Percentiles rank a stretch among this genome's conserved stretches.
These are phyloP conservation scores for Neomicropteryx cornuta DNA, from an alignment of 1,140 invertebrate species.

Conservation along the genomic window DNA sequence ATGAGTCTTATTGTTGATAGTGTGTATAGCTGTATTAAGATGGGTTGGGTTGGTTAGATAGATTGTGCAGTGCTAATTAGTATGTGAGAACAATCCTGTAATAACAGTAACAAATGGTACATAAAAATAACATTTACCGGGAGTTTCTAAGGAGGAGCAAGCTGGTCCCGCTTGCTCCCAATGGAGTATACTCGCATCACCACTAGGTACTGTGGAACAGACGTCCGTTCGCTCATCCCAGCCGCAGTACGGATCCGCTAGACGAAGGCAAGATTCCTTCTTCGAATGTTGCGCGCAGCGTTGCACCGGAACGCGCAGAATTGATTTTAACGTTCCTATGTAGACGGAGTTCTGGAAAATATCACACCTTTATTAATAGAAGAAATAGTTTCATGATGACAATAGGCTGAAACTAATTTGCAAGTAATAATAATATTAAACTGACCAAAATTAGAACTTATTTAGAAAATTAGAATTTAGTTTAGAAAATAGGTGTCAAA, in stretches of 20 bases:
- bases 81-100: no score
- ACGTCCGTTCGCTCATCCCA: slow-evolving; percentile 68
- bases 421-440: slow-evolving; percentile 2
- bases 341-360: slow-evolving; percentile 62
- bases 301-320: slow-evolving; percentile 63
- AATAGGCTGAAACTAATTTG: neutral
- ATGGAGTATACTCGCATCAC: slow-evolving; percentile 45
- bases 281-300: slow-evolving; percentile 65
- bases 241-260: slow-evolving; percentile 89
- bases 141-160: slow-evolving; percentile 48
- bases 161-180: slow-evolving; percentile 62
- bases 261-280: slow-evolving; percentile 61
- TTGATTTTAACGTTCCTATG: slow-evolving; percentile 57
- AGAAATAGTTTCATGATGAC: slow-evolving; percentile 1
- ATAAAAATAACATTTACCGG: no score
- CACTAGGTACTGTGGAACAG: slow-evolving; percentile 56
- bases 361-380: neutral
- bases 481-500: no score
- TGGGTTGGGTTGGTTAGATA: no score
- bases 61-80: no score
- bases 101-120: no score
- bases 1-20: no score
- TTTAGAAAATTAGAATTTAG: no score
- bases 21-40: no score
- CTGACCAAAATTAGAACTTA: neutral